phyloP scores from a whole-genome alignment of 2,113 vertebrate genomes.

The Chloroceryle aenea region DNA sequence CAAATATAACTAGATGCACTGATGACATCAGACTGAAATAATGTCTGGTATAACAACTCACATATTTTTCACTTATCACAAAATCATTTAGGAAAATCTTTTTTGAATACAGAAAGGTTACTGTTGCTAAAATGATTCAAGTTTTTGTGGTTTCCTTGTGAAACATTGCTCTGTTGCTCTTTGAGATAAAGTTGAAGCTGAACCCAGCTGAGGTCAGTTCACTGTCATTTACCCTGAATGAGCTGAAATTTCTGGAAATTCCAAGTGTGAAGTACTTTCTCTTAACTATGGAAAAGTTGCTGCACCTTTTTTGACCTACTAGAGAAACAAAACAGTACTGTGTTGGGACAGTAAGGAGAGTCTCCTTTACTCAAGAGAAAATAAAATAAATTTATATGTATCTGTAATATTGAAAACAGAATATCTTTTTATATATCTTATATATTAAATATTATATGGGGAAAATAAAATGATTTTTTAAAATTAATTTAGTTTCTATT shows the following conservation, averaged over 20 bases:
- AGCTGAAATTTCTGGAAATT: neutral
- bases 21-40: neutral
- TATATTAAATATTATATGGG: neutral
- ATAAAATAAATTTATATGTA: neutral
- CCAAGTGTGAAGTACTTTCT: neutral
- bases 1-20: neutral
- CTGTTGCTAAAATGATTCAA: neutral
- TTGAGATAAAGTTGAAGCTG: neutral
- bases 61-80: neutral
- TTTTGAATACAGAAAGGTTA: neutral
- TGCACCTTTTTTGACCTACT: neutral
- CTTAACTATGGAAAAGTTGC: neutral
- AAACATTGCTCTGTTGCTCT: neutral
- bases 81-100: neutral
- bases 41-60: neutral
- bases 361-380: neutral
- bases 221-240: neutral
- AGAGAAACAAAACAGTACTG: neutral
- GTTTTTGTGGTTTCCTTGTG: neutral
- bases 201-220: neutral
- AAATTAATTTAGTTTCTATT: neutral
- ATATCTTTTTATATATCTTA: neutral
- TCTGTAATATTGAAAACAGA: neutral
- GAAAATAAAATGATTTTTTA: neutral
- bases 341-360: neutral